Percentiles rank a stretch among this genome's conserved stretches.
phyloP scores from a whole-genome alignment of 1,140 invertebrate species.

The Cephus cinctus region DNA sequence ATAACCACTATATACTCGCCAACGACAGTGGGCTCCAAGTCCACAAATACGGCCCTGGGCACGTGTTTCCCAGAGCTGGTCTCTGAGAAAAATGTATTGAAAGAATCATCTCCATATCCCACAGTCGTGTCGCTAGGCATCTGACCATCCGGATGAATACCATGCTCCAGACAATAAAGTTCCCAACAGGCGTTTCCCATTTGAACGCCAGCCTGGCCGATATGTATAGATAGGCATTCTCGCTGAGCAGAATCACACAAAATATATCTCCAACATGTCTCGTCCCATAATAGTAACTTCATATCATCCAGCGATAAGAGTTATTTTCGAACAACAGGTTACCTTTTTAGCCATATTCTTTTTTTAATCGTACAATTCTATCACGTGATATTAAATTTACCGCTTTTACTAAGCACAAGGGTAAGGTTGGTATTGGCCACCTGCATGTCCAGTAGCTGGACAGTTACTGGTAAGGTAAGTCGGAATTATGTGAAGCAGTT shows the following conservation, averaged over 20 bases:
- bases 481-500: too few relatives aligned
- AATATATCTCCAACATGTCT: too few relatives aligned
- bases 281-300: neutral
- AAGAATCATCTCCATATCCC: constrained; percentile 59
- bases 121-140: constrained; percentile 43
- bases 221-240: constrained; percentile 67
- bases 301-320: neutral
- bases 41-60: constrained; percentile 64
- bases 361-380: too few relatives aligned
- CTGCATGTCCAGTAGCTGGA: too few relatives aligned
- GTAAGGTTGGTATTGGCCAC: too few relatives aligned
- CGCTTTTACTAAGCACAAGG: too few relatives aligned
- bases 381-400: too few relatives aligned
- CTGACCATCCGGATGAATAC: constrained; percentile 66
- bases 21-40: constrained; percentile 67
- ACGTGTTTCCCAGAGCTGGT: constrained; percentile 61
- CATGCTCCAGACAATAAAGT: constrained; percentile 70
- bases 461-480: too few relatives aligned
- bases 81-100: constrained; percentile 67
- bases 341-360: constrained; percentile 32
- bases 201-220: constrained; percentile 73
- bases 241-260: constrained; percentile 31
- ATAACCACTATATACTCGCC: constrained; percentile 37
- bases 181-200: constrained; percentile 69
- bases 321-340: constrained; percentile 3